These are phyloP conservation scores for Rhinatrema bivittatum DNA, from an alignment of 2,797 vertebrate species.

Conservation along the genomic window DNA sequence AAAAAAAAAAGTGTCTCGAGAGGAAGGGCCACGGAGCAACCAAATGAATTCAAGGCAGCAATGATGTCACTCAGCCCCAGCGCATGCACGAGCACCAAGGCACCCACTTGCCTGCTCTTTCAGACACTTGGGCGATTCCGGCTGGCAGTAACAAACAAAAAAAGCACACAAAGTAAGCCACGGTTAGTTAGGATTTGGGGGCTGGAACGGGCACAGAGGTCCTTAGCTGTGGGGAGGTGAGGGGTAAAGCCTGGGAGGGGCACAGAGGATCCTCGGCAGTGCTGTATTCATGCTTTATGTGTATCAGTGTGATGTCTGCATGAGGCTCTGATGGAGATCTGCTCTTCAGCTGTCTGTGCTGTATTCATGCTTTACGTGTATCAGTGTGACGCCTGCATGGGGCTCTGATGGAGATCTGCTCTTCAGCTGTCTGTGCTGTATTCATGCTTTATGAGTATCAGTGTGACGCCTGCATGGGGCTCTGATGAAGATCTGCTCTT, in stretches of 20 bases:
- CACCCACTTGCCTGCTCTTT: constrained; percentile 13
- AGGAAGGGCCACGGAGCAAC: not conserved
- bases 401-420: too few relatives aligned
- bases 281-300: too few relatives aligned
- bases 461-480: too few relatives aligned
- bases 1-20: not conserved
- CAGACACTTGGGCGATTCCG: constrained; percentile 5
- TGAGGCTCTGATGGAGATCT: too few relatives aligned
- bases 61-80: constrained; percentile 38
- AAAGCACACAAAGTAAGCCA: constrained; percentile 19
- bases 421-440: too few relatives aligned
- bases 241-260: not conserved
- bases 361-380: too few relatives aligned
- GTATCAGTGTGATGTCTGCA: too few relatives aligned
- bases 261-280: too few relatives aligned
- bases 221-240: not conserved
- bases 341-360: too few relatives aligned
- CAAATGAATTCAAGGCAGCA: constrained; percentile 15
- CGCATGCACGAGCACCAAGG: not conserved
- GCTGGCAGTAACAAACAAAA: constrained; percentile 11
- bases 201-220: not conserved
- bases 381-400: too few relatives aligned
- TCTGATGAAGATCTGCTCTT: too few relatives aligned
- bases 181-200: constrained; percentile 5
- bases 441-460: too few relatives aligned